These are phyloP conservation scores for Muschampia plurimacula DNA, from an alignment of 2,888 invertebrate genomes.

Conservation along the genomic window DNA sequence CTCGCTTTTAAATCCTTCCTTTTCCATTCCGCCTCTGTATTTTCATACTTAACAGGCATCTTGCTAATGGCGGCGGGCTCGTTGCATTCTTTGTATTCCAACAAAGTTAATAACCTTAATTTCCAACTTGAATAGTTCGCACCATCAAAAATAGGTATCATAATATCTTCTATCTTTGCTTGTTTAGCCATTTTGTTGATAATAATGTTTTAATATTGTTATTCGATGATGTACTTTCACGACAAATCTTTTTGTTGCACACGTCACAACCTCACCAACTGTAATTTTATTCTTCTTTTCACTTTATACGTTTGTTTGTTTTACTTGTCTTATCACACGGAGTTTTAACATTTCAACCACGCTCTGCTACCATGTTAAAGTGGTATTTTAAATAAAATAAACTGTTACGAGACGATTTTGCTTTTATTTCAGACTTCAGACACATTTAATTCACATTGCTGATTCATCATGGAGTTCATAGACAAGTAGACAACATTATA, in stretches of 20 bases:
- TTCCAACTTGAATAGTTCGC: constrained; percentile 50
- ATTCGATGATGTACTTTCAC: not conserved
- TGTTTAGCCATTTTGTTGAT: not conserved
- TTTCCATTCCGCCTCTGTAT: not conserved
- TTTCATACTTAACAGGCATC: not conserved
- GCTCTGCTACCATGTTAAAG: no score
- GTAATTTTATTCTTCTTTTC: not conserved
- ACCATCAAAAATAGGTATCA: constrained; percentile 48
- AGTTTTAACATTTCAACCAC: no score
- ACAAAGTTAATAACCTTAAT: constrained; percentile 46
- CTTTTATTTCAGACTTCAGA: no score
- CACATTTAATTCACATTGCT: no score
- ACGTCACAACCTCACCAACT: not conserved
- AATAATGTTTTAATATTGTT: not conserved
- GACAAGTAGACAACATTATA: no score
- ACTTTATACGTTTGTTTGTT: no score
- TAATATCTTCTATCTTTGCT: constrained; percentile 43
- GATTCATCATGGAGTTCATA: no score
- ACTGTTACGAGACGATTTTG: no score
- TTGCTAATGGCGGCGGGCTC: constrained; percentile 34
- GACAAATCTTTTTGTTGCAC: not conserved
- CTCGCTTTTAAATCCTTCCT: constrained; percentile 5
- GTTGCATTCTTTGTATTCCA: constrained; percentile 50
- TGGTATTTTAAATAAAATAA: no score
- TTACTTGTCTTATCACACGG: no score